phyloP scores from a whole-genome alignment of 2,113 vertebrate species.

The Ciconia maguari region DNA sequence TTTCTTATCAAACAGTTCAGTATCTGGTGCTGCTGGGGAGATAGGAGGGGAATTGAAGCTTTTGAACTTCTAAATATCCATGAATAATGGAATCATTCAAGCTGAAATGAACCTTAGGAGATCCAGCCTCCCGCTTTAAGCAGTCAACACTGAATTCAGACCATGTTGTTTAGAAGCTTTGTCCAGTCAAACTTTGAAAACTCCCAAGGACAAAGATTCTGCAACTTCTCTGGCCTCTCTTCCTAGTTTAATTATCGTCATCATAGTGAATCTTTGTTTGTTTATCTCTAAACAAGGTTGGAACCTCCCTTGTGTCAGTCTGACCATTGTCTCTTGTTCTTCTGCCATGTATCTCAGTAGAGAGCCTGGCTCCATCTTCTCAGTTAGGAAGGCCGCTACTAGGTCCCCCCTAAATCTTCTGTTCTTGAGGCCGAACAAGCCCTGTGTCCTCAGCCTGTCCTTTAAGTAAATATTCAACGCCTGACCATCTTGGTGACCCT shows the following conservation, averaged over 20 bases:
- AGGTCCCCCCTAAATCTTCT: not conserved
- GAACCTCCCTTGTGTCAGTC: not conserved
- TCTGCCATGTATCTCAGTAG: not conserved
- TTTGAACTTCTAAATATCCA: constrained; percentile 19
- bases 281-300: not conserved
- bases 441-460: not conserved
- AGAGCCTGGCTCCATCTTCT: not conserved
- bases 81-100: constrained; percentile 15
- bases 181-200: not conserved
- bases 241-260: not conserved
- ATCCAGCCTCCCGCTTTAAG: not conserved
- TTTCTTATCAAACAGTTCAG: constrained; percentile 7
- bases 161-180: not conserved
- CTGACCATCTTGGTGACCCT: not conserved
- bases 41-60: not conserved
- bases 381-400: not conserved
- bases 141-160: not conserved
- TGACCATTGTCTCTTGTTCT: not conserved
- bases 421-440: not conserved
- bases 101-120: not conserved
- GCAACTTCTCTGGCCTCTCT: not conserved
- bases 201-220: not conserved
- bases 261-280: not conserved
- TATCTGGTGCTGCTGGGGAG: constrained; percentile 4
- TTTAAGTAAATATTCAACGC: not conserved